Percentiles rank a stretch among this genome's conserved stretches.
These are phyloP conservation scores for Lepidurus arcticus DNA, from an alignment of 1,140 invertebrate genomes.

Conservation along the genomic window DNA sequence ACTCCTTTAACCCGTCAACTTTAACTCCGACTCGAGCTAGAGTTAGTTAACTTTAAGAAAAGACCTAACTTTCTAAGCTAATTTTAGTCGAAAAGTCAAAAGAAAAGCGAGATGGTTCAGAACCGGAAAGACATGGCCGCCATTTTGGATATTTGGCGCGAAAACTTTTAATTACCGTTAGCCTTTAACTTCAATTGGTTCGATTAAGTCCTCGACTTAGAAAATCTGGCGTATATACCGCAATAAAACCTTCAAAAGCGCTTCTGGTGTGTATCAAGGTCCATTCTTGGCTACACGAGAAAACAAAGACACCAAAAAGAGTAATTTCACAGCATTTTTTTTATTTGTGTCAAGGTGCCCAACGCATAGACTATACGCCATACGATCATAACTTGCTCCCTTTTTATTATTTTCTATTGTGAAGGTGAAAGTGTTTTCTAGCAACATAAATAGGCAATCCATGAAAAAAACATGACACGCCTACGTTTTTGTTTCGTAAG, in stretches of 20 bases:
- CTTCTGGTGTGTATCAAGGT: too few relatives aligned
- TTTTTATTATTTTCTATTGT: neutral
- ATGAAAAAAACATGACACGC: neutral
- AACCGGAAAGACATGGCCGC: neutral
- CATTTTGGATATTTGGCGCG: neutral
- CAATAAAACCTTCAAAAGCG: slow-evolving; percentile 3
- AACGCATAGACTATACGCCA: neutral
- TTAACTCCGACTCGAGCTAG: too few relatives aligned
- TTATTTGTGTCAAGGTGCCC: slow-evolving; percentile 3
- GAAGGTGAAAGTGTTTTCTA: slow-evolving; percentile 6
- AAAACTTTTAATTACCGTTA: neutral
- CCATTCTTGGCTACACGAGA: neutral
- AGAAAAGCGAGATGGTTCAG: too few relatives aligned
- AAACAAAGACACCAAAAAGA: neutral
- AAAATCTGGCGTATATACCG: neutral
- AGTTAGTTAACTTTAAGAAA: neutral
- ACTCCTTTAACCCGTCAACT: too few relatives aligned
- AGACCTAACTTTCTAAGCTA: neutral
- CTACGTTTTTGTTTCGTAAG: neutral
- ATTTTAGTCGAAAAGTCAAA: too few relatives aligned
- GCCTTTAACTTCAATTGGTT: neutral
- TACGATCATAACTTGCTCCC: neutral
- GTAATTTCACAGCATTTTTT: neutral
- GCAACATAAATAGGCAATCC: too few relatives aligned
- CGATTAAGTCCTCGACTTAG: neutral